These are phyloP conservation scores for Lamellibrachia columna DNA, from an alignment of 2,888 invertebrate genomes.

Conservation along the genomic window DNA sequence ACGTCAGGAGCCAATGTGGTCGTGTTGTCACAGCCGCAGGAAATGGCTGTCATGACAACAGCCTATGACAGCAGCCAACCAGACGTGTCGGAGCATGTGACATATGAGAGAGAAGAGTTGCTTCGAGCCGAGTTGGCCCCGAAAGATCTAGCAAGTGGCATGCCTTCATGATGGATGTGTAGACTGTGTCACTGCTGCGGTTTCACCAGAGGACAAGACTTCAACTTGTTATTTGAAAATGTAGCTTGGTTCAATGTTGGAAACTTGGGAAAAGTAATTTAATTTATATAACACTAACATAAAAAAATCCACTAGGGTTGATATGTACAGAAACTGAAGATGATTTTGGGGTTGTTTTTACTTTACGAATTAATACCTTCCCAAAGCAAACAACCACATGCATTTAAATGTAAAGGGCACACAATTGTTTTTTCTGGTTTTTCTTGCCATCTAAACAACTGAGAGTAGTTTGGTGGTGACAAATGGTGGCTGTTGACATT, in stretches of 20 bases:
- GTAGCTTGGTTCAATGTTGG: too few relatives aligned
- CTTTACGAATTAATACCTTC: too few relatives aligned
- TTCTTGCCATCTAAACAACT: not conserved
- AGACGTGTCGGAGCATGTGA: not conserved
- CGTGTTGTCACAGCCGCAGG: slow-evolving; percentile 45
- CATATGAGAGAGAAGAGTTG: not conserved
- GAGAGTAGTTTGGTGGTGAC: not conserved
- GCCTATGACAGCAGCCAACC: not conserved
- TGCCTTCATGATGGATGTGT: not conserved
- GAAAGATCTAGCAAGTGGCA: not conserved
- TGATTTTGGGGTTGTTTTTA: too few relatives aligned
- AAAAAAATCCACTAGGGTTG: too few relatives aligned
- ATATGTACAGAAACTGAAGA: too few relatives aligned
- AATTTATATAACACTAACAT: too few relatives aligned
- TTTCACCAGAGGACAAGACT: not conserved
- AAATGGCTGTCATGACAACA: slow-evolving; percentile 38
- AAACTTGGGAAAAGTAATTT: too few relatives aligned
- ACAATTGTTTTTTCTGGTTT: too few relatives aligned
- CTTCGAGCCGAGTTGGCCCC: not conserved
- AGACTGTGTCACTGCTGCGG: not conserved
- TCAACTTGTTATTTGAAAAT: not conserved
- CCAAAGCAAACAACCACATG: too few relatives aligned
- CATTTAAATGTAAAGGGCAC: too few relatives aligned
- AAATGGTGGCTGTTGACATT: too few relatives aligned
- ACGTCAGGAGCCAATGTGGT: slow-evolving; percentile 41